Evolutionary conservation across 2,888 invertebrate species (phyloP), one percentile per base, ranked within the genome.

Genomic region (Sinodicranocentrus sp.): DNA sequence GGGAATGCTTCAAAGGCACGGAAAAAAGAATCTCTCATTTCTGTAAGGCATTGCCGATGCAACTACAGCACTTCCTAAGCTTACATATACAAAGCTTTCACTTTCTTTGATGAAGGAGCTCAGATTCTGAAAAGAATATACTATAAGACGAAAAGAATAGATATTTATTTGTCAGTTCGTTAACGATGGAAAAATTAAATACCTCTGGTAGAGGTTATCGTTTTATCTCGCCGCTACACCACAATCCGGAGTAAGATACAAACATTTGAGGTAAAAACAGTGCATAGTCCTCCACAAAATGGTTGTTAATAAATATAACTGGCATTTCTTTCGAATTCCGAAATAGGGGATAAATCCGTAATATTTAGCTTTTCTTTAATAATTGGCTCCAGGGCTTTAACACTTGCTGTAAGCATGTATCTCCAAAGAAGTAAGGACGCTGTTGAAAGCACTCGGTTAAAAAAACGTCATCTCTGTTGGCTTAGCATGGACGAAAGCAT

Each of bases 71-170:
- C 71, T 73, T 23, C 88, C 88, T 43, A 88, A 80, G 63, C 88
- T 88, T 8, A 88, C 76, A 79, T 86, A 87, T 13, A 88, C 68
- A 67, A 87, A 86, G 3, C 8, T 25, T 44, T 80, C 83, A 48
- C 67, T 65, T 15, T 70, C 70, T n/a, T 84, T 72, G 8, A 88
- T 71, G 33, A 88, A 87, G 15, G 85, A 73, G 1, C 84, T 86
- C 86, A 87, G 88, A 79, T 87, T 88, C 88, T 88, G 88, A 1
- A 89, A 28, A 57, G 86, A 87, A 23, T 23, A 25, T 23, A 59
- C 23, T 1, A 57, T 3, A 23, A 57, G 1, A 23, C 5, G 17
- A 5, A 8, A 19, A 19, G 15, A 21, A 57, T 17, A 23, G 13
- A 57, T 57, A 23, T 2, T n/a, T 5, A 57, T 57, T 17, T 5